phyloP scores from a whole-genome alignment of 1,140 invertebrate species.

The Cotesia typhae region DNA sequence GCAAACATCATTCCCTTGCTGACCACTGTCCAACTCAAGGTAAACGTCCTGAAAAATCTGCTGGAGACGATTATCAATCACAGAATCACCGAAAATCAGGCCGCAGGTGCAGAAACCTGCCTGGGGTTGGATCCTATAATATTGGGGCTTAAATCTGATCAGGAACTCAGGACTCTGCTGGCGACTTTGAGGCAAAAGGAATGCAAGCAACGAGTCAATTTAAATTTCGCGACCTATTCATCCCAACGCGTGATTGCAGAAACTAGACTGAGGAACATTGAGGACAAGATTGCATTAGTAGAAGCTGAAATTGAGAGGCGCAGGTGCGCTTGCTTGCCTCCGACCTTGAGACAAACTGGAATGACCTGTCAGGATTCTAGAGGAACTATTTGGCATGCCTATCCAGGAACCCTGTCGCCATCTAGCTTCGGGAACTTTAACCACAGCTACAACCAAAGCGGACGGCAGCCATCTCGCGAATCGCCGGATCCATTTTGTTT shows the following conservation, averaged over 20 bases:
- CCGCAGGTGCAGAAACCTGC: slow-evolving; percentile 47
- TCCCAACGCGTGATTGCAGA: slow-evolving; percentile 54
- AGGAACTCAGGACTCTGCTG: slow-evolving; percentile 54
- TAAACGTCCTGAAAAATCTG: slow-evolving; percentile 54
- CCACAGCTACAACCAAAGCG: not conserved
- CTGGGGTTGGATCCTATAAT: slow-evolving; percentile 47
- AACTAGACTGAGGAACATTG: slow-evolving; percentile 48
- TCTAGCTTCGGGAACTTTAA: not conserved
- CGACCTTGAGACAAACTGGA: not conserved
- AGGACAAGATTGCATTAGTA: slow-evolving; percentile 54
- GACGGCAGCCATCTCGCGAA: slow-evolving; percentile 24
- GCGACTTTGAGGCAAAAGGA: slow-evolving; percentile 52
- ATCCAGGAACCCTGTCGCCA: slow-evolving; percentile 36
- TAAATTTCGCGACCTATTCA: slow-evolving; percentile 52
- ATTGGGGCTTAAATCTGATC: slow-evolving; percentile 52
- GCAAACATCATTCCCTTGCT: slow-evolving; percentile 53
- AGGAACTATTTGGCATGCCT: slow-evolving; percentile 38
- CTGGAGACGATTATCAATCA: slow-evolving; percentile 52
- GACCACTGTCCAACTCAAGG: slow-evolving; percentile 56
- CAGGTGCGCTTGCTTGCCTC: slow-evolving; percentile 39
- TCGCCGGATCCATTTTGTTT: slow-evolving; percentile 54
- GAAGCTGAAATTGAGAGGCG: slow-evolving; percentile 55
- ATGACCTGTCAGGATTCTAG: slow-evolving; percentile 41
- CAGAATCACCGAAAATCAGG: slow-evolving; percentile 55
- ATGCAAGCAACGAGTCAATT: slow-evolving; percentile 53